Evolutionary conservation across 2,797 vertebrate genomes (phyloP), one percentile per base, ranked within the genome.

Genomic region (Periophthalmus magnuspinnatus): DNA sequence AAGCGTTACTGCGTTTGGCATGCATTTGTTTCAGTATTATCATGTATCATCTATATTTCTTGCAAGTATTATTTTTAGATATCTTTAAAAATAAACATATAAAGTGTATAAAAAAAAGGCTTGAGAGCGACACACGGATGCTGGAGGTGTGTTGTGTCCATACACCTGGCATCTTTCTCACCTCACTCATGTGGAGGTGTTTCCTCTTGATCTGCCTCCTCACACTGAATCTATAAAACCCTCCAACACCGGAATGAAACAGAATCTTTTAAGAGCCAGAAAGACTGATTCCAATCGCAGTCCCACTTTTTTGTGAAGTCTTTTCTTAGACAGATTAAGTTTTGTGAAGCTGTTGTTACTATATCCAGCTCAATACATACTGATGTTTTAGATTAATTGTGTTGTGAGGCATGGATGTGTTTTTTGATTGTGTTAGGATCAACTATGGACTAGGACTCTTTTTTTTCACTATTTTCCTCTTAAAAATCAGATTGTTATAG

Each of bases 141-240:
- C 66, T 67, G 34, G 34, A 32, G 63, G 16, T n/a, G 33, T 50
- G 6, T 11, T 5, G 59, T 21, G 34, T 21, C 19, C 60, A 13
- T 5, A 2, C 3, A 7, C 41, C 16, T 19, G 33, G 22, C 56
- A 16, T 38, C 9, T 48, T 60, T 62, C 2, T 64, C 70, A 69
- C 33, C 45, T 68, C 36, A 22, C 11, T 17, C n/a, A 60, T 5
- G 45, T 48, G 68, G n/a, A 68, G 36, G 38, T 69, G 22, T 74
- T 56, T 68, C 13, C 45, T 72, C 63, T 70, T 62, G 50, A 79
- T 14, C 10, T 32, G 21, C 13, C n/a, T 65, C 16, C 62, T 65
- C 62, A 65, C 62, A 33, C 62, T 65, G 45, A 17, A 65, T 65
- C 22, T n/a, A 65, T 48, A 9, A 28, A 48, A 60, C 21, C 33